Conservation (phyloP, 2,797 vertebrate species). For the Acanthopagrus latus region DNA sequence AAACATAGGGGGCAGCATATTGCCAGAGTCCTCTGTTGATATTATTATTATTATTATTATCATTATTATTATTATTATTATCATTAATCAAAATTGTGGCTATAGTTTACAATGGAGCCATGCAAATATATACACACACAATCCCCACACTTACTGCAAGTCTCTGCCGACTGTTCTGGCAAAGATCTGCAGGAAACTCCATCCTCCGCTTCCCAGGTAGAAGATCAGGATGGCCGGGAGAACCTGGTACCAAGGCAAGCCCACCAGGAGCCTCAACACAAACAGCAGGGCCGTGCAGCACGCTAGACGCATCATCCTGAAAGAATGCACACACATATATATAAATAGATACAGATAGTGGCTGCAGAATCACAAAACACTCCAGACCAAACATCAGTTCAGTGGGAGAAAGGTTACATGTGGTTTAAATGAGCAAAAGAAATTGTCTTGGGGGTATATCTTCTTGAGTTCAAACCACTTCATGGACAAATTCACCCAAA, state of each 20-base stretch:
- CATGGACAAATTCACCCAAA: too few species aligned
- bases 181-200: constrained; percentile 90
- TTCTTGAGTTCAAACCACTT: background rate
- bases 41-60: too few species aligned
- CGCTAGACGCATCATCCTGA: constrained; percentile 91
- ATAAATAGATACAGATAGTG: constrained; percentile 37
- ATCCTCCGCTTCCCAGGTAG: constrained; percentile 94
- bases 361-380: constrained; percentile 31
- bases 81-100: too few species aligned
- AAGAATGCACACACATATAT: constrained; percentile 52
- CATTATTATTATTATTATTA: too few species aligned
- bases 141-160: constrained; percentile 87
- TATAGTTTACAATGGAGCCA: background rate
- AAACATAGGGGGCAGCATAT: too few species aligned
- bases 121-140: background rate
- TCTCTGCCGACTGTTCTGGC: constrained; percentile 92
- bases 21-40: too few species aligned
- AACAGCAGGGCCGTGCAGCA: constrained; percentile 89
- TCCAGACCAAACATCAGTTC: constrained; percentile 27
- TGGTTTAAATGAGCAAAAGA: background rate
- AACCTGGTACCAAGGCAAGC: constrained; percentile 92
- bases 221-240: constrained; percentile 89
- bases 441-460: constrained; percentile 2
- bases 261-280: constrained; percentile 88
- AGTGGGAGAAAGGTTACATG: constrained; percentile 33